These are phyloP conservation scores for Boulengeromyrus knoepffleri DNA, from an alignment of 2,113 vertebrate genomes.

Conservation along the genomic window DNA sequence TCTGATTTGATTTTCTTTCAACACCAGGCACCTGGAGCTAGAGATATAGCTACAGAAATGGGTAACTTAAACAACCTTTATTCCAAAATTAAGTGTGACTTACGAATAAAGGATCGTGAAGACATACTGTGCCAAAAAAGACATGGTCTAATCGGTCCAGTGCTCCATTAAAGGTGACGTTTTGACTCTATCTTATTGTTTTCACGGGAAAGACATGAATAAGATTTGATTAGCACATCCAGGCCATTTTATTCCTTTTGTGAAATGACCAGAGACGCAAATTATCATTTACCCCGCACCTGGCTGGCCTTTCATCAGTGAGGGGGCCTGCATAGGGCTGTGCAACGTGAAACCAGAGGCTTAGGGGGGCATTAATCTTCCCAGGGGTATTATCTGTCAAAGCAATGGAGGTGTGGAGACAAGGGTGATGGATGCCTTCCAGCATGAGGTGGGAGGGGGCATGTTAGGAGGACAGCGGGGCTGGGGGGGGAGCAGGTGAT, in stretches of 20 bases:
- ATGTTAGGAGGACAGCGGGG: background rate
- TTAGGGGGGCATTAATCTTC: constrained; percentile 9
- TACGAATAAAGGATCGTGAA: background rate
- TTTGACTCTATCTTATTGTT: background rate
- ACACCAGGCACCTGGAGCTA: background rate
- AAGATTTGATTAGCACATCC: background rate
- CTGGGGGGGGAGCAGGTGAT: background rate
- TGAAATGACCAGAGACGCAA: background rate
- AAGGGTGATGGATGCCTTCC: background rate
- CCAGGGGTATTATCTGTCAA: background rate
- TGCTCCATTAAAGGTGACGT: background rate
- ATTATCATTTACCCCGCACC: background rate
- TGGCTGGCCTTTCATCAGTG: background rate
- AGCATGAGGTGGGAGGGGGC: background rate
- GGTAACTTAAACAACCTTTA: background rate
- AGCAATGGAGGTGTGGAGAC: background rate
- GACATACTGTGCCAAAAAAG: background rate
- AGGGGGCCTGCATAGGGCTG: background rate
- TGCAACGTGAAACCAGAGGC: background rate
- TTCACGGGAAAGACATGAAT: background rate
- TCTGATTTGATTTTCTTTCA: background rate
- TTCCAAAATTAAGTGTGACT: background rate
- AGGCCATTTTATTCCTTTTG: too few species aligned
- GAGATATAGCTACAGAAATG: background rate
- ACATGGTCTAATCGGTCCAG: background rate